Conservation (phyloP, 2,797 vertebrate genomes). For the Sarcophilus harrisii region DNA sequence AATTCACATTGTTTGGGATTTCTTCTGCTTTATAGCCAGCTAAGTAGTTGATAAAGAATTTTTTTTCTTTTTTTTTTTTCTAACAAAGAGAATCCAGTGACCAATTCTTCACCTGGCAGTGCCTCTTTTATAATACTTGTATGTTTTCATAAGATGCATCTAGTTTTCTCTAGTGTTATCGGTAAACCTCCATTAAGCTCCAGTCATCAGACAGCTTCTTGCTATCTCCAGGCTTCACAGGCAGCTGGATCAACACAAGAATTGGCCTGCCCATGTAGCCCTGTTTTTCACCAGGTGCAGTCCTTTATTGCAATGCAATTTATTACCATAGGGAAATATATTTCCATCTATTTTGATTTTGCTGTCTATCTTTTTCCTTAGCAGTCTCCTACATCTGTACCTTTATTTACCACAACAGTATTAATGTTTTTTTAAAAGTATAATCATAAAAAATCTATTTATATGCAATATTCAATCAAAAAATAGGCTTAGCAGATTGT, state of each 20-base stretch:
- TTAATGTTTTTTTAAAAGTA: conserved; percentile 29
- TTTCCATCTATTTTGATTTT: conserved; percentile 23
- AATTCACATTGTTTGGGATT: conserved; percentile 33
- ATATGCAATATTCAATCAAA: conserved; percentile 41
- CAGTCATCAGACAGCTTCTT: background rate
- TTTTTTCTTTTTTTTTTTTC: background rate
- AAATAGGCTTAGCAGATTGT: background rate
- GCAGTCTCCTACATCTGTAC: background rate
- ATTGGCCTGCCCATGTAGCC: too few species aligned
- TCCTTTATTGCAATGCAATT: background rate
- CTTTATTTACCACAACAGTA: conserved; percentile 29
- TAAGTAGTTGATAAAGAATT: background rate
- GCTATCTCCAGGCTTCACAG: conserved; percentile 33
- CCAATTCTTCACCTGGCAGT: background rate
- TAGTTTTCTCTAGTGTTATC: conserved; percentile 2
- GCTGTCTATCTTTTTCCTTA: conserved; percentile 8
- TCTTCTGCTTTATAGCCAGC: conserved; percentile 9
- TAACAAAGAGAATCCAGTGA: background rate
- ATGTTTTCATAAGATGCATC: conserved; percentile 16
- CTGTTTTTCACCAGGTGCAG: background rate
- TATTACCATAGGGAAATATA: conserved; percentile 23
- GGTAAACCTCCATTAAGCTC: conserved; percentile 22
- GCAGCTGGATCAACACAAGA: background rate
- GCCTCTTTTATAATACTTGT: background rate
- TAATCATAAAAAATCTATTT: conserved; percentile 10